Evolutionary conservation across 2,888 invertebrate species (phyloP), one percentile per base, ranked within the genome.

Genomic region (Quadroppia sp.): DNA sequence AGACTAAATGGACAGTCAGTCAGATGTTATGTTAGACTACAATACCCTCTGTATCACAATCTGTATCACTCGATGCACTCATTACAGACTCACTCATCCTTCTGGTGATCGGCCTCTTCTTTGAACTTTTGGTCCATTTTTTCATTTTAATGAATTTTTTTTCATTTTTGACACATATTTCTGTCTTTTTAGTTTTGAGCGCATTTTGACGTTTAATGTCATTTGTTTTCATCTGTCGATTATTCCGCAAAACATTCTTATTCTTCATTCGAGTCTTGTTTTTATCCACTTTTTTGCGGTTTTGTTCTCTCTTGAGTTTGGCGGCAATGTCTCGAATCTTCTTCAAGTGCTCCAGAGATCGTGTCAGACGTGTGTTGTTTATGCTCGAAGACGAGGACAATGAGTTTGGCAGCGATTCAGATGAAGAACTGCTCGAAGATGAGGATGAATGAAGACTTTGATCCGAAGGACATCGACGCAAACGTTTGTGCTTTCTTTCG

Each of bases 31-130:
- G 25, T 64, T 64, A 40, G 3, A 20, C 40, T 64, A 64, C 64
- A 64, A 64, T 64, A 64, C 64, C 64, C 64, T 64, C 64, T n/a
- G 64, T 64, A 64, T 64, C 64, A 64, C 64, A 64, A 64, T 64
- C 64, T 30, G 64, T 64, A 64, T 64, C 64, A 64, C 64, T 64
- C 36, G 15, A n/a, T 64, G 20, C 64, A 64, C 64, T 64, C n/a
- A 11, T 23, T 4, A 50, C 20, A 6, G 50, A 25, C 23, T 56
- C 56, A 11, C 30, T 20, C 30, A 36, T 64, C 15, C 36, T 64
- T 64, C 32, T 32, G 20, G 32, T 40, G 20, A 64, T 30, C 30
- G 20, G 9, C 40, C 64, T 64, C 9, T 64, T 42, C 48, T 50
- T 69, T 28, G 11, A 56, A 23, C 28, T 56, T 7, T 28, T 56